A percentile compares a stretch with the other conserved stretches of the same genome.
phyloP scores from a whole-genome alignment of 2,888 invertebrate species.

The Dryobota labecula region DNA sequence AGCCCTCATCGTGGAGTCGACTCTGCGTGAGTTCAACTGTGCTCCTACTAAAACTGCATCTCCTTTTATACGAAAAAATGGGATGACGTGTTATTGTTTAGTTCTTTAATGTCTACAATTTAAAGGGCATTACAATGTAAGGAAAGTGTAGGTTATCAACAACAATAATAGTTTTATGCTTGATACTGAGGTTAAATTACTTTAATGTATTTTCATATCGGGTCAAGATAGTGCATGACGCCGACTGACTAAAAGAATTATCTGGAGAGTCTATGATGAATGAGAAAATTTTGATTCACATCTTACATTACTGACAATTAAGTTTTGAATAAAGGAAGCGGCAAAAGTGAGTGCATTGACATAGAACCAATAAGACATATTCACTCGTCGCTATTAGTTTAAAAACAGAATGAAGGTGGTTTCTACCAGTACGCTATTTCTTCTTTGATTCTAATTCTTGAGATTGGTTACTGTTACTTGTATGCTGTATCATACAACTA shows the following conservation, averaged over 20 bases:
- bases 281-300: conserved; percentile 4
- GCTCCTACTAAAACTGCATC: conserved; percentile 33
- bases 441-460: background rate
- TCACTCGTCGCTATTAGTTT: background rate
- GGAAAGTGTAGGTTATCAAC: conserved; percentile 54
- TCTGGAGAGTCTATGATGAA: background rate
- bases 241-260: conserved; percentile 3
- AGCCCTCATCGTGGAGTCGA: conserved; percentile 82
- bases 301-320: background rate
- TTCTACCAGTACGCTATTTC: background rate
- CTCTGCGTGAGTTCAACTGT: conserved; percentile 80
- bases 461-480: background rate
- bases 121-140: conserved; percentile 59
- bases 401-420: background rate
- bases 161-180: conserved; percentile 42
- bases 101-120: conserved; percentile 38
- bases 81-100: conserved; percentile 46
- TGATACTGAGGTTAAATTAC: conserved; percentile 29
- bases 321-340: background rate
- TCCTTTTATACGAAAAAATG: conserved; percentile 75
- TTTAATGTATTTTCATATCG: conserved; percentile 37
- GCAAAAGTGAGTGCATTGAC: background rate
- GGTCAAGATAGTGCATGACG: conserved; percentile 20
- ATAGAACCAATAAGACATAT: background rate
- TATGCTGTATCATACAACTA: background rate